Evolutionary conservation across 2,888 invertebrate species (phyloP), one percentile per base, ranked within the genome.

Genomic region (Synanthedon formicaeformis): DNA sequence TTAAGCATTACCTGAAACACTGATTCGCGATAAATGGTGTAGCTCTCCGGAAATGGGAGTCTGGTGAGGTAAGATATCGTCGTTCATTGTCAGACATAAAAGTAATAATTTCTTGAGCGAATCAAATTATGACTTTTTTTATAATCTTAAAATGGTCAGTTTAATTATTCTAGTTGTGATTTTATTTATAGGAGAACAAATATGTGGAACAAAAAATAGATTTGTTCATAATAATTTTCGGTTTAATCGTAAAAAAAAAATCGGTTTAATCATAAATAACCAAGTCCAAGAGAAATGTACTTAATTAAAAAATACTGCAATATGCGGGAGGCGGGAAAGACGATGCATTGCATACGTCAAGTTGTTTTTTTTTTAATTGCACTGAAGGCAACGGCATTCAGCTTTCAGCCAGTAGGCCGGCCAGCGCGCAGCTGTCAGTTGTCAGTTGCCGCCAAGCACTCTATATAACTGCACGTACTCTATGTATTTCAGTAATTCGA

Each of bases 41-140:
- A 62, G 56, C 56, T 57, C 65, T 68, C 66, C 70, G 72, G 77
- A 77, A 71, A 79, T 81, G 81, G 75, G 70, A 69, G 57, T 63
- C 64, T 71, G 63, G 52, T 78, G 59, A 75, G 80, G 81, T 81
- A 50, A 73, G 81, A 18, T 13, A 2, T 50, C 12, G 1, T 45
- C 34, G 10, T 34, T 34, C 8, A 34, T 10, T 34, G 10, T 34
- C 34, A 34, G 8, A 34, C 8, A 34, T 34, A 34, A 34, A 23
- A 23, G 4, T 10, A 34, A 34, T 34, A 6, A 34, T 34, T 34
- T 34, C 10, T 10, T 10, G 34, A 10, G 8, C 2, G 6, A 34
- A 27, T 27, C 8, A 34, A 8, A 34, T 34, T 1, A 34, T 34
- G 10, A 34, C 2, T 10, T 2, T 10, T 10, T 34, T 8, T 34